Conservation (phyloP, 2,797 vertebrate species). For the Syncerus caffer region DNA sequence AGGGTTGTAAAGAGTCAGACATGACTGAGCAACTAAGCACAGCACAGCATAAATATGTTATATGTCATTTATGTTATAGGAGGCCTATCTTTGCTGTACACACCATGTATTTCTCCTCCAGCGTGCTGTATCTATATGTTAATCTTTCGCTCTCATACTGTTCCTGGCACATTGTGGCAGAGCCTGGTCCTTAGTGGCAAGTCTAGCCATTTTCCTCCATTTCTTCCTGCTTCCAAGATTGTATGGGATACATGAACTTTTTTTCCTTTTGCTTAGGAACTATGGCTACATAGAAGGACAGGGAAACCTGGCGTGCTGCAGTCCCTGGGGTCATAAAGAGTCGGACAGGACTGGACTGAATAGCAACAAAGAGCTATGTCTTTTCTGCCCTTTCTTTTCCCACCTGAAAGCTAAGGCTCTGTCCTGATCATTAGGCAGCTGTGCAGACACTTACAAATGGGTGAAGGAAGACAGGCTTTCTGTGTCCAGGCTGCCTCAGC, state of each 20-base stretch:
- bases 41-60: background rate
- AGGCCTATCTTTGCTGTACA: background rate
- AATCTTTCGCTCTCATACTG: background rate
- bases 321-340: background rate
- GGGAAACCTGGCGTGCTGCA: background rate
- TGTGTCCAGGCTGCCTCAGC: background rate
- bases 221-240: background rate
- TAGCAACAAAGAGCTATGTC: background rate
- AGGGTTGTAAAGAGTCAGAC: background rate
- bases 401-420: background rate
- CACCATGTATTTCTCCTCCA: background rate
- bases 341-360: accelerated
- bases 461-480: background rate
- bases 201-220: background rate
- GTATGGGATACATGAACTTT: background rate
- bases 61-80: background rate
- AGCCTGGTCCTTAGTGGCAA: background rate
- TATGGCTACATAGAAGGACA: background rate
- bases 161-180: background rate
- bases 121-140: background rate
- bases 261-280: background rate
- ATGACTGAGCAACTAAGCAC: background rate
- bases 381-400: background rate
- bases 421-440: background rate
- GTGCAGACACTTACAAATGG: background rate